Evolutionary conservation across 2,888 invertebrate genomes (phyloP).

Genomic region (Byasa hedistus): DNA sequence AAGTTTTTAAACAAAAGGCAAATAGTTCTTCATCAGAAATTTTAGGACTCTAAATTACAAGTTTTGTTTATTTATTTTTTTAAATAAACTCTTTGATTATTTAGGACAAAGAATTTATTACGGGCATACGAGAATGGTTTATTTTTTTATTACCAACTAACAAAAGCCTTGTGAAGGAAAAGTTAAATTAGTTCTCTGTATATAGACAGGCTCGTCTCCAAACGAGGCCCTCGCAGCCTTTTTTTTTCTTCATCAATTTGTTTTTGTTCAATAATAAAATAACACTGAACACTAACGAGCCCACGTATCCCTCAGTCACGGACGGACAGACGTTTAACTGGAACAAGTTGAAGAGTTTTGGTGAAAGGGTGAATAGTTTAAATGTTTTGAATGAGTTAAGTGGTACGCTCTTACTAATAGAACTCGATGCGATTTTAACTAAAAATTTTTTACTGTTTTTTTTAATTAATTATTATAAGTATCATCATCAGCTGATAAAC

Average conservation of each 20-base stretch:
- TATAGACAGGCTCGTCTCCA: conserved; percentile 3
- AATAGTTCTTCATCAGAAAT: too few species aligned
- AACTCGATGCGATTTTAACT: not conserved
- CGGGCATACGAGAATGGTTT: not conserved
- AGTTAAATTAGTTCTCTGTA: conserved; percentile 26
- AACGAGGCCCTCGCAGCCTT: not conserved
- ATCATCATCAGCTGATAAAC: too few species aligned
- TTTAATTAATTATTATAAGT: not conserved
- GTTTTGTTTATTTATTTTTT: too few species aligned
- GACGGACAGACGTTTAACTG: conserved; percentile 51
- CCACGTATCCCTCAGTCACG: conserved; percentile 46
- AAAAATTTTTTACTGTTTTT: not conserved
- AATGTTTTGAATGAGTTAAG: conserved; percentile 8
- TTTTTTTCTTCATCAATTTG: conserved; percentile 27
- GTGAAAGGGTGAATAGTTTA: conserved; percentile 31
- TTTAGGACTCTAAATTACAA: too few species aligned
- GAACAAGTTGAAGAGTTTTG: conserved; percentile 56
- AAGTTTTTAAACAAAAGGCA: too few species aligned
- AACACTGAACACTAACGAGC: conserved; percentile 43
- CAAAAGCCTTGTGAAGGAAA: not conserved
- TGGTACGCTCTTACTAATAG: not conserved
- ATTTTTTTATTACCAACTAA: not conserved
- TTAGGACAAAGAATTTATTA: too few species aligned
- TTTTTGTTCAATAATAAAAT: conserved; percentile 32
- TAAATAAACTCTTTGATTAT: too few species aligned